Percentiles rank a stretch among this genome's conserved stretches.
phyloP scores from a whole-genome alignment of 2,888 invertebrate species.

The Diaprepes abbreviatus region DNA sequence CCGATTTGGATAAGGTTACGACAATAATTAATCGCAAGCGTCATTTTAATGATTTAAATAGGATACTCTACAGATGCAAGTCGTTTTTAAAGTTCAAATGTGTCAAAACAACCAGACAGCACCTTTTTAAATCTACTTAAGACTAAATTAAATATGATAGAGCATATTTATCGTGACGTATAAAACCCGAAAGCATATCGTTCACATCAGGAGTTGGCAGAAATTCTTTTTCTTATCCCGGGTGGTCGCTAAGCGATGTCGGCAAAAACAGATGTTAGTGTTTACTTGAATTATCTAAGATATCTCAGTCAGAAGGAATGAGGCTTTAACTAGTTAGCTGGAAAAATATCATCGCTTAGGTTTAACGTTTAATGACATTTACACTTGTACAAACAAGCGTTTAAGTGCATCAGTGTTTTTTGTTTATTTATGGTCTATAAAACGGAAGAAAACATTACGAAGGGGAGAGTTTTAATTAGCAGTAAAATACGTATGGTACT shows the following conservation, averaged over 20 bases:
- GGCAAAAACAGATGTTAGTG: slow-evolving; percentile 50
- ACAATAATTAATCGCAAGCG: too few relatives aligned
- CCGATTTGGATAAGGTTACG: too few relatives aligned
- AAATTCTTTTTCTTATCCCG: slow-evolving; percentile 30
- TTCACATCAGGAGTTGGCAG: slow-evolving; percentile 30
- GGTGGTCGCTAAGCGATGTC: slow-evolving; percentile 16
- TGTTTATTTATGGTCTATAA: slow-evolving; percentile 43
- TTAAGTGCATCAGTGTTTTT: slow-evolving; percentile 45
- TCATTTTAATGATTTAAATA: too few relatives aligned
- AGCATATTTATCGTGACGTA: slow-evolving; percentile 27
- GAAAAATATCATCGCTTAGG: slow-evolving; percentile 44
- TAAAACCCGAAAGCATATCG: slow-evolving; percentile 24
- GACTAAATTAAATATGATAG: slow-evolving; percentile 27
- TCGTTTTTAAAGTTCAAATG: background rate
- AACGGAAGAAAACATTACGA: slow-evolving; percentile 22
- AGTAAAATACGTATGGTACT: background rate
- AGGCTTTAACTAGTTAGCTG: slow-evolving; percentile 25
- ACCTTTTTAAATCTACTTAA: slow-evolving; percentile 25
- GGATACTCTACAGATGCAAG: background rate
- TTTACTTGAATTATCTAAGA: slow-evolving; percentile 51
- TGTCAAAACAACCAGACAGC: slow-evolving; percentile 36
- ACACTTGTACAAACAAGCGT: slow-evolving; percentile 48
- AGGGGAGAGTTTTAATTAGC: slow-evolving; percentile 10
- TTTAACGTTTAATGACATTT: slow-evolving; percentile 46
- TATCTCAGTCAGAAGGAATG: slow-evolving; percentile 31